Base-by-base conservation (phyloP, 2,797 vertebrate genomes). In the Sebastes paucispinis region DNA sequence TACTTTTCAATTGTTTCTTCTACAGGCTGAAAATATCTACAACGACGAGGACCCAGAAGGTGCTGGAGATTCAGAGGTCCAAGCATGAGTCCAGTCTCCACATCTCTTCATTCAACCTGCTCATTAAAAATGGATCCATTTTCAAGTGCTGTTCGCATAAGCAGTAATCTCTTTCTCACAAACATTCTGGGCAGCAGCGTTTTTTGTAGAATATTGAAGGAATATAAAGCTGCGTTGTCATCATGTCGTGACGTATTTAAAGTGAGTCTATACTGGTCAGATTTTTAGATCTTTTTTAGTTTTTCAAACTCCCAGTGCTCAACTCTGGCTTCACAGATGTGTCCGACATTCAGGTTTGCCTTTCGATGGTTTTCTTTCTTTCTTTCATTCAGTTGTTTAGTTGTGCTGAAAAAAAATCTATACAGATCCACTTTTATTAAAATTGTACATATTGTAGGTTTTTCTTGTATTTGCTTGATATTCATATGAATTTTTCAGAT, bases 11-110 rank as follows among this genome's bases (percentile, higher is more conserved):
- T 29, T 74, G n/a, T 72, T 58, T 82, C 22, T 57, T 39, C 43
- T 25, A 27, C 92, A 99, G 98, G 98, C 98, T 18, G 98, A 99
- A 95, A 99, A 99, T 92, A 99, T 99, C 87, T 99, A 99, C 89
- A 99, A 99, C 1, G 98, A 99, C 32, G 98, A 99, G 92, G 98
- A 99, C 89, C 98, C 98, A 36, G 98, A 99, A 88, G 98, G 98
- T 54, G 97, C 97, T 0, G 96, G 97, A 92, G 98, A 99, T 93
- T 95, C 98, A 5, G 98, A 99, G 91, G 97, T 98, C 72, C 98
- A 97, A 87, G 96, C 97, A 77, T 99, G 86, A 96, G 87, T 82
- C 69, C 63, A 32, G 73, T 67, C 76, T 84, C 50, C 58, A 50
- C 11, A 3, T 80, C 27, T 69, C 86, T 66, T 87, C 57, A 39